Conservation (phyloP, 2,113 vertebrate genomes). For the Crotalus helleri region DNA sequence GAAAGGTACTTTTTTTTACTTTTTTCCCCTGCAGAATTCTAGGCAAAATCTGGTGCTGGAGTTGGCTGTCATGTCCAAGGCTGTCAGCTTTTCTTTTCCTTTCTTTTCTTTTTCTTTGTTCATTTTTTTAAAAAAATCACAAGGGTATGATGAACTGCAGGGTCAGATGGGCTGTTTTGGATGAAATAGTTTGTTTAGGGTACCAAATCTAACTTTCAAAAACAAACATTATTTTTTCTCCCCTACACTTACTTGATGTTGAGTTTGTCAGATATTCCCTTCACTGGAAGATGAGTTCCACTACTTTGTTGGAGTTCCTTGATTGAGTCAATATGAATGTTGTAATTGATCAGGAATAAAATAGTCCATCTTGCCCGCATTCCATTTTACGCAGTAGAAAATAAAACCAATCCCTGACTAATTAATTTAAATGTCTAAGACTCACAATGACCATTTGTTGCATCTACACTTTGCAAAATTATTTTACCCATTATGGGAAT, state of each 20-base stretch:
- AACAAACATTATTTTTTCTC: background rate
- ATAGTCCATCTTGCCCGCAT: conserved; percentile 76
- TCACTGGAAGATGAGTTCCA: conserved; percentile 47
- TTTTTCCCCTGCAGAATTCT: conserved; percentile 72
- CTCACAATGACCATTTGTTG: conserved; percentile 14
- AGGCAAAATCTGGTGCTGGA: conserved; percentile 80
- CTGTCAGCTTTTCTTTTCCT: conserved; percentile 56
- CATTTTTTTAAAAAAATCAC: conserved; percentile 64
- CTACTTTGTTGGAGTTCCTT: conserved; percentile 59
- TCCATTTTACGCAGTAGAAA: conserved; percentile 73
- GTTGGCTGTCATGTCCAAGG: conserved; percentile 82
- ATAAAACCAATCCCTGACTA: background rate
- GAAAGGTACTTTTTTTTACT: conserved; percentile 76
- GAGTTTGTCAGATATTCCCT: conserved; percentile 49
- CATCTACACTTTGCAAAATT: conserved; percentile 6
- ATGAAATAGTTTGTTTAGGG: conserved; percentile 52
- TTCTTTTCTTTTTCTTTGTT: conserved; percentile 35
- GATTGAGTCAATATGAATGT: conserved; percentile 42
- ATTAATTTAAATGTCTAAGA: conserved; percentile 33
- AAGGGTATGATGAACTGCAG: conserved; percentile 76
- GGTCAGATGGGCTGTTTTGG: conserved; percentile 72
- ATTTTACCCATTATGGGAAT: conserved; percentile 3
- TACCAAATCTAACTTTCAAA: conserved; percentile 41
- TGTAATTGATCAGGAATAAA: conserved; percentile 59
- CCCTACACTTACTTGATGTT: conserved; percentile 13